These are phyloP conservation scores for Hyperoplus lanceolatus DNA, from an alignment of 2,797 vertebrate species.

Conservation along the genomic window DNA sequence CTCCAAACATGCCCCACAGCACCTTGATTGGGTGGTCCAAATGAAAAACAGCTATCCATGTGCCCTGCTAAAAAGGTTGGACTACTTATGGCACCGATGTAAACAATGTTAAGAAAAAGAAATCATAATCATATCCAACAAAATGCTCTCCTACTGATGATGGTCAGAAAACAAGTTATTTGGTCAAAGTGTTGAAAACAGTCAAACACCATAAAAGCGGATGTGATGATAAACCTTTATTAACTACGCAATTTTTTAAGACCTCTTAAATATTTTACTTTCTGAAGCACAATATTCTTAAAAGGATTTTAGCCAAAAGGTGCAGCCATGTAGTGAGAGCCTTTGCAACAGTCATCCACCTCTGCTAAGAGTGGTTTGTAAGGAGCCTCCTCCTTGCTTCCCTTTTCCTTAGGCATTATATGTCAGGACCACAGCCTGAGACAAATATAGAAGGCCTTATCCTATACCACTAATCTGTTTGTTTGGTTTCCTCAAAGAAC, in stretches of 20 bases:
- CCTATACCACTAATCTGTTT: constrained; percentile 66
- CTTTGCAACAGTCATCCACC: constrained; percentile 35
- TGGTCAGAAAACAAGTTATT: neutral
- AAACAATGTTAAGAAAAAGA: neutral
- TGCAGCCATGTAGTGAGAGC: constrained; percentile 11
- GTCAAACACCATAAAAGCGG: neutral
- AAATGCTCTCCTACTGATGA: neutral
- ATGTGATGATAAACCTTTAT: neutral
- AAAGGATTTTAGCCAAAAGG: neutral
- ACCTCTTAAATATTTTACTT: neutral
- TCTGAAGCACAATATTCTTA: neutral
- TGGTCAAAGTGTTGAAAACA: neutral
- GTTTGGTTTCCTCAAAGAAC: constrained; percentile 51
- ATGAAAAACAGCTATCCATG: neutral
- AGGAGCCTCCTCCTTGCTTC: constrained; percentile 34
- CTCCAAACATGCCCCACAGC: constrained; percentile 12
- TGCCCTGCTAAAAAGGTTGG: neutral
- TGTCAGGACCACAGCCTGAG: constrained; percentile 60
- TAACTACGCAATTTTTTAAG: neutral
- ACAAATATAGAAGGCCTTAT: constrained; percentile 70
- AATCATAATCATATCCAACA: too few relatives aligned
- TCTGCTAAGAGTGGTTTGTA: constrained; percentile 28
- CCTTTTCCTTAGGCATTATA: constrained; percentile 51
- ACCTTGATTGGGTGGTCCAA: constrained; percentile 11
- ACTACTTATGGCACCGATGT: neutral